These are phyloP conservation scores for Drosophila yakuba DNA, from an alignment of 1,140 invertebrate species.

Conservation along the genomic window DNA sequence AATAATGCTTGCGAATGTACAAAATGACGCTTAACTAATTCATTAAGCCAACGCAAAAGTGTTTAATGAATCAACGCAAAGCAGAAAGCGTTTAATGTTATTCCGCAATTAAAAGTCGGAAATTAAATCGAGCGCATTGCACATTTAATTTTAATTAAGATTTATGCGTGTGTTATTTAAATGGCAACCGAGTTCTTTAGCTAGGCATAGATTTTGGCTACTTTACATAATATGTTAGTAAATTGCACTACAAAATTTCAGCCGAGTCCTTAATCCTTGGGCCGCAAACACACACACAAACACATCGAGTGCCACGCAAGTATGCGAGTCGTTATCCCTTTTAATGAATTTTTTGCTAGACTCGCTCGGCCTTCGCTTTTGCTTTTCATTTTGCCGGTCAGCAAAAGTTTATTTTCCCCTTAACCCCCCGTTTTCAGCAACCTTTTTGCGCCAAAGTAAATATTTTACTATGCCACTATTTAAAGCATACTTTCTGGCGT, in stretches of 20 bases:
- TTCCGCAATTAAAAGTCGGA: slow-evolving; percentile 61
- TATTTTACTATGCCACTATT: slow-evolving; percentile 80
- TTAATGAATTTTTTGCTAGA: slow-evolving; percentile 79
- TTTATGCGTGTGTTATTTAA: slow-evolving; percentile 36
- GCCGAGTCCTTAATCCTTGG: slow-evolving; percentile 67
- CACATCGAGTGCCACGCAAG: slow-evolving; percentile 36
- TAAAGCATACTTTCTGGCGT: slow-evolving; percentile 71
- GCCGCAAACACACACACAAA: slow-evolving; percentile 11
- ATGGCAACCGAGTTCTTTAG: slow-evolving; percentile 1
- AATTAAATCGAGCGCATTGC: slow-evolving; percentile 61
- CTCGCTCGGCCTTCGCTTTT: slow-evolving; percentile 54
- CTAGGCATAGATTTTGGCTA: slow-evolving; percentile 45
- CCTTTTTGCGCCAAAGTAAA: slow-evolving; percentile 74
- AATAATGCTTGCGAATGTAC: slow-evolving; percentile 32
- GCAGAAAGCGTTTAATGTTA: slow-evolving; percentile 26
- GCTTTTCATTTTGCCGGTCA: slow-evolving; percentile 53
- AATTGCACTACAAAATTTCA: slow-evolving; percentile 71
- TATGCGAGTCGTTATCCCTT: slow-evolving; percentile 79
- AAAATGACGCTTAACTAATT: slow-evolving; percentile 39
- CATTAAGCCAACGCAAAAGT: slow-evolving; percentile 40
- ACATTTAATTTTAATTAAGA: slow-evolving; percentile 50
- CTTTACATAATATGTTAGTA: slow-evolving; percentile 75
- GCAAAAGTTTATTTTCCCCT: slow-evolving; percentile 50
- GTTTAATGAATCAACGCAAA: slow-evolving; percentile 31
- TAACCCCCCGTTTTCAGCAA: slow-evolving; percentile 1